Base-by-base conservation (phyloP, 2,797 vertebrate genomes). In the Buphagus erythrorhynchus region DNA sequence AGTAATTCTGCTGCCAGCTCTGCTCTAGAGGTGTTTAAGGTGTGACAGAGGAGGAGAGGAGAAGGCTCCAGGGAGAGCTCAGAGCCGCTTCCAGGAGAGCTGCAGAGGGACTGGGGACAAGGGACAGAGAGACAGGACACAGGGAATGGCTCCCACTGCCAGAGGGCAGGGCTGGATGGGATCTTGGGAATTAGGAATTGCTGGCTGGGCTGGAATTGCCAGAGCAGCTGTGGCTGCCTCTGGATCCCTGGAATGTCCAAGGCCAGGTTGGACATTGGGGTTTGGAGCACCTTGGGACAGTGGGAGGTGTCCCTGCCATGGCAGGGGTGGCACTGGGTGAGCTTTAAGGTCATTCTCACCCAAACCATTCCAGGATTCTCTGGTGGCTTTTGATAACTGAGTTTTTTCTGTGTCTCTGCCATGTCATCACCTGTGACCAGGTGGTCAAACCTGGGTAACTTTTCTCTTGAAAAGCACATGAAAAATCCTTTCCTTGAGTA, bases 321-420 rank as follows among this genome's bases (percentile, higher is more conserved):
- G 26, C 13, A 6, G 16, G 16, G 14, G 5, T 26, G 16, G 14
- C 3, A 5, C 8, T 25, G 1, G 3, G 0, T 11, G 26, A 0
- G 0, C 10, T 68, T 29, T 8, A 4, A 38, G 3, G 1, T 45
- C 3, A 3, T 48, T 73, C 42, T 4, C 6, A 0, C 43, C 28
- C 13, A 71, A 58, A 49, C 4, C 14, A 7, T 22, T 14, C 29
- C 14, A 9, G 2, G 2, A 3, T 55, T 65, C 38, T 74, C 0
- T 18, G 21, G 17, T 76, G 58, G 29, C 28, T 81, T 81, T 87
- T 84, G 40, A 2, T 46, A 49, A 22, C 18, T 62, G 18, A 42
- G 9, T 2, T 40, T 84, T 52, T 52, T 5, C 12, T 31, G 0
- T 25, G 24, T 77, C 55, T 77, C 42, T 19, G 3, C 24, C 61